Conservation (phyloP, 1,140 invertebrate genomes). For the Lethrus apterus region DNA sequence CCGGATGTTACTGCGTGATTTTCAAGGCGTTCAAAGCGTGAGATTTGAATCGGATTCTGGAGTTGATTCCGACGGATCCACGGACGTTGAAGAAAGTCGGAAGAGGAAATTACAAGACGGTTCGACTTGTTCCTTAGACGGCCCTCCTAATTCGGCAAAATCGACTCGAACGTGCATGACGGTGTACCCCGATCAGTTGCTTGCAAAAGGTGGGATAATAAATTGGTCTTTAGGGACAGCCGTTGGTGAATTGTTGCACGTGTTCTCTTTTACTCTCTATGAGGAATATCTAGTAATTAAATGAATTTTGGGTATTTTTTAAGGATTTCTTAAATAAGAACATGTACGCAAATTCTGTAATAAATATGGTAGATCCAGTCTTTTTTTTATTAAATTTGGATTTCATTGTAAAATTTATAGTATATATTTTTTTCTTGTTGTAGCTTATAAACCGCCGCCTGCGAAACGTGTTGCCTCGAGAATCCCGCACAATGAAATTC, state of each 20-base stretch:
- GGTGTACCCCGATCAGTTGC: background rate
- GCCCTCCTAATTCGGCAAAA: background rate
- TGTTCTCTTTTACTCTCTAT: constrained; percentile 11
- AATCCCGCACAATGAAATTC: background rate
- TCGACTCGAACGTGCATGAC: background rate
- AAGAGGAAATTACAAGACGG: constrained; percentile 9
- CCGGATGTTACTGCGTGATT: constrained; percentile 25
- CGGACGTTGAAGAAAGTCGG: constrained; percentile 4
- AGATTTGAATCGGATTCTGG: constrained; percentile 30
- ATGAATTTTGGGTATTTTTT: too few species aligned
- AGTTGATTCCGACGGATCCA: background rate
- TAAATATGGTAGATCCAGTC: too few species aligned
- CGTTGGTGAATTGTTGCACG: constrained; percentile 5
- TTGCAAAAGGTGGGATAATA: constrained; percentile 11
- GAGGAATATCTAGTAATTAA: too few species aligned
- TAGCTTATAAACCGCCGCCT: constrained; percentile 5
- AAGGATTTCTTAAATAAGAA: too few species aligned
- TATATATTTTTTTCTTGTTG: too few species aligned
- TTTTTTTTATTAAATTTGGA: too few species aligned
- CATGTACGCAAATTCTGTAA: too few species aligned
- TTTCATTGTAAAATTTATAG: too few species aligned
- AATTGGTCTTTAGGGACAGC: background rate
- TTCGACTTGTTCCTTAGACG: constrained; percentile 4
- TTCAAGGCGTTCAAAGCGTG: constrained; percentile 43
- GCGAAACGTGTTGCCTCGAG: constrained; percentile 1